Conservation (phyloP, 2,888 invertebrate species). For the Catocala sponsa region DNA sequence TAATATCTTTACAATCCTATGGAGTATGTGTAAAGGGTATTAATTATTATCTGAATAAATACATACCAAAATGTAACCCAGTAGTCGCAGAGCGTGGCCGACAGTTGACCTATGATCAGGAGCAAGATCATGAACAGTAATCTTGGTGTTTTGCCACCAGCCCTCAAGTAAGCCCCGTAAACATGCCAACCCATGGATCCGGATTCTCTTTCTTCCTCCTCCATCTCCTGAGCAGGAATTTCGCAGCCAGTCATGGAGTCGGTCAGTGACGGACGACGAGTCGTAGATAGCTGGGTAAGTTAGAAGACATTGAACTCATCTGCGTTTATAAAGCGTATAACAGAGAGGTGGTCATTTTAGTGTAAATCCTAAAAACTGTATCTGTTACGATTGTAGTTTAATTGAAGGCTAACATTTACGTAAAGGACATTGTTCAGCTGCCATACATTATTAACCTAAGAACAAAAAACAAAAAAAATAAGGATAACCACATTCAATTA, state of each 20-base stretch:
- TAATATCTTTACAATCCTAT: no score
- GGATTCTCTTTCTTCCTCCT: constrained; percentile 88
- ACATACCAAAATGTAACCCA: constrained; percentile 92
- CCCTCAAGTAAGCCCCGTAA: constrained; percentile 89
- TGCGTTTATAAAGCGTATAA: no score
- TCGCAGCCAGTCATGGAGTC: constrained; percentile 79
- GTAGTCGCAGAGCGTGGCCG: constrained; percentile 92
- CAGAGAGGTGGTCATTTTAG: no score
- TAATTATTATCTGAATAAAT: not conserved
- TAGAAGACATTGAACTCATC: constrained; percentile 1
- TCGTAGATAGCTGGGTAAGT: constrained; percentile 73
- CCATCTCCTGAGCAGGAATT: constrained; percentile 85
- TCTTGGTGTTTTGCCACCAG: constrained; percentile 86
- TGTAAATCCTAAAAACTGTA: no score
- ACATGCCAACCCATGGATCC: constrained; percentile 90
- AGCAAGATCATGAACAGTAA: constrained; percentile 86
- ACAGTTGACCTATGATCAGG: constrained; percentile 89
- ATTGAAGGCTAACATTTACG: no score
- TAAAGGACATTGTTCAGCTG: no score
- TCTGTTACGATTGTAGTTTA: no score
- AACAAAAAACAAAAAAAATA: no score
- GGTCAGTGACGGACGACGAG: constrained; percentile 80
- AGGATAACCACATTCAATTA: no score
- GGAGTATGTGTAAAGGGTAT: no score
- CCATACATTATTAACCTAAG: no score